These are phyloP conservation scores for Dryobotodes eremita DNA, from an alignment of 2,888 invertebrate species.

Conservation along the genomic window DNA sequence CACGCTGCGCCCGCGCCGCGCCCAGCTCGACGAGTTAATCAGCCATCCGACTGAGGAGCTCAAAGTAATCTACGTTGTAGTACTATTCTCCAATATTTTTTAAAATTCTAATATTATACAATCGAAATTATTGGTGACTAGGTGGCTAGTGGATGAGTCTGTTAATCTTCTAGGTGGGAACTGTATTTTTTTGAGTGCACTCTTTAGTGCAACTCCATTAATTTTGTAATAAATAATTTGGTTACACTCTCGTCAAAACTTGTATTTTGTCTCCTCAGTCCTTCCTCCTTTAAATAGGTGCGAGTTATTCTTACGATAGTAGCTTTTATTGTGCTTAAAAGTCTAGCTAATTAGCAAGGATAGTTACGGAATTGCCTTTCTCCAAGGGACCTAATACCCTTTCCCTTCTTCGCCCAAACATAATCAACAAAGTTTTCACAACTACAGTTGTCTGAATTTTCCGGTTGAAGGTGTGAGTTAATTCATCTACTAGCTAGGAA, in stretches of 20 bases:
- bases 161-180: background rate
- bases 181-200: too few species aligned
- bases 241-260: too few species aligned
- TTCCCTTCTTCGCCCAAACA: background rate
- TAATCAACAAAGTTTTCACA: background rate
- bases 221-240: too few species aligned
- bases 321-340: too few species aligned
- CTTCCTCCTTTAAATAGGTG: too few species aligned
- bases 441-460: background rate
- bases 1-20: slow-evolving; percentile 71
- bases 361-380: background rate
- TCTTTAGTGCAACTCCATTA: too few species aligned
- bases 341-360: background rate
- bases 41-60: slow-evolving; percentile 77
- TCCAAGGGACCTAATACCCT: too few species aligned
- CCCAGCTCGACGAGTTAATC: slow-evolving; percentile 88
- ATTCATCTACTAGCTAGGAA: too few species aligned
- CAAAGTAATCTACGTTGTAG: slow-evolving; percentile 74
- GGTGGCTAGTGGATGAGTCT: background rate
- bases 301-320: too few species aligned
- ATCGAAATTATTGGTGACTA: background rate
- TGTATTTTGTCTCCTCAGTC: too few species aligned
- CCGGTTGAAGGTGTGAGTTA: background rate
- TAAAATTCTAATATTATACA: background rate
- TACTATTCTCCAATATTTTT: background rate